These are phyloP conservation scores for Diabrotica balteata DNA, from an alignment of 2,888 invertebrate genomes.

Conservation along the genomic window DNA sequence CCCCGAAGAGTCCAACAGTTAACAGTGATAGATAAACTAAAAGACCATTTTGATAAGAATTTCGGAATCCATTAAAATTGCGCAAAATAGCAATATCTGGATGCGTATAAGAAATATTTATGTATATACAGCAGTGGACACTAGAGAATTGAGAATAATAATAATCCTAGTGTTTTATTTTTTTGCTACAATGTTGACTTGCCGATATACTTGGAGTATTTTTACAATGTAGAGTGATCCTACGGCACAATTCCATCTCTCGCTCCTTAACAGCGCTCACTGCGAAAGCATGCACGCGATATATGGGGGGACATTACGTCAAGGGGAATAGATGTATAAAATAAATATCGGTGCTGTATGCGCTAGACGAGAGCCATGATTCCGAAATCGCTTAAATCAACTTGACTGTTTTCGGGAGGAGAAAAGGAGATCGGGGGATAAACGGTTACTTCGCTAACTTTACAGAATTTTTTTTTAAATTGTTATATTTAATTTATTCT, in stretches of 20 bases:
- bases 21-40: too few relatives aligned
- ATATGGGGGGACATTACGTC: conserved; percentile 73
- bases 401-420: conserved; percentile 50
- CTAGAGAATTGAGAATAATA: too few relatives aligned
- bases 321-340: conserved; percentile 68
- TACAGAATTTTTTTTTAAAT: background rate
- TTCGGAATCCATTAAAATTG: too few relatives aligned
- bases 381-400: conserved; percentile 70
- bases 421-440: background rate
- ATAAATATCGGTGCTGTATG: conserved; percentile 65
- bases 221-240: conserved; percentile 43
- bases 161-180: too few relatives aligned
- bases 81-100: conserved; percentile 21
- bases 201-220: conserved; percentile 10
- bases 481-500: background rate
- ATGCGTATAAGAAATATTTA: too few relatives aligned
- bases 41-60: too few relatives aligned
- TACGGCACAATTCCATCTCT: conserved; percentile 46
- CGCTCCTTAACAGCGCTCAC: conserved; percentile 63
- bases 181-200: too few relatives aligned
- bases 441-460: conserved; percentile 2
- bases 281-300: conserved; percentile 69
- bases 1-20: too few relatives aligned
- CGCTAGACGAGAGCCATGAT: conserved; percentile 64
- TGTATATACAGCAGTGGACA: too few relatives aligned